These are phyloP conservation scores for Ptychadena robeensis DNA, from an alignment of 2,797 vertebrate species.

Conservation along the genomic window DNA sequence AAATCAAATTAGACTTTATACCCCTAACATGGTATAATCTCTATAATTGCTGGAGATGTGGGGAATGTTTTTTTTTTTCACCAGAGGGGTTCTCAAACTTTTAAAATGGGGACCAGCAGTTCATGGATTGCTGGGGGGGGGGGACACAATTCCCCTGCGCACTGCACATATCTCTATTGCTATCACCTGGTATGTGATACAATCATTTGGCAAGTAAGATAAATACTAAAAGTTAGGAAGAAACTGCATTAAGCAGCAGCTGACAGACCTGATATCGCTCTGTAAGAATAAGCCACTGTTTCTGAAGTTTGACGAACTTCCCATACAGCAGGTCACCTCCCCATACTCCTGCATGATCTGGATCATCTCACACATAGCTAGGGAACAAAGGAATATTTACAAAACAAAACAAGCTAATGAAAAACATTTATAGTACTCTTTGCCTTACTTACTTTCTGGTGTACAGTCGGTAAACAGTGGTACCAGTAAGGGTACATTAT, in stretches of 20 bases:
- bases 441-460: conserved; percentile 87
- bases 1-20: no score
- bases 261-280: conserved; percentile 91
- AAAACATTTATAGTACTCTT: background rate
- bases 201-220: background rate
- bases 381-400: background rate
- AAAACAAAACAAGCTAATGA: background rate
- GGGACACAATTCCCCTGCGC: no score
- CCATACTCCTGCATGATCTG: conserved; percentile 99
- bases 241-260: background rate
- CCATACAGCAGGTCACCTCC: conserved; percentile 96
- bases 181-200: no score
- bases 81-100: no score
- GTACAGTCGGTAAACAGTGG: conserved; percentile 98
- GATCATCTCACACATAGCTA: conserved; percentile 99
- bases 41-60: no score
- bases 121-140: no score
- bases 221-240: background rate
- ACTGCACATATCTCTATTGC: no score
- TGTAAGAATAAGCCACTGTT: conserved; percentile 95
- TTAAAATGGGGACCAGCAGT: no score
- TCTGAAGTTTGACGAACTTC: conserved; percentile 92
- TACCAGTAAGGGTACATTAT: conserved; percentile 96
- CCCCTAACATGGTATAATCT: no score
- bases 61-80: no score